Base-by-base conservation (phyloP, 2,888 invertebrate genomes). In the Agrochola circellaris region DNA sequence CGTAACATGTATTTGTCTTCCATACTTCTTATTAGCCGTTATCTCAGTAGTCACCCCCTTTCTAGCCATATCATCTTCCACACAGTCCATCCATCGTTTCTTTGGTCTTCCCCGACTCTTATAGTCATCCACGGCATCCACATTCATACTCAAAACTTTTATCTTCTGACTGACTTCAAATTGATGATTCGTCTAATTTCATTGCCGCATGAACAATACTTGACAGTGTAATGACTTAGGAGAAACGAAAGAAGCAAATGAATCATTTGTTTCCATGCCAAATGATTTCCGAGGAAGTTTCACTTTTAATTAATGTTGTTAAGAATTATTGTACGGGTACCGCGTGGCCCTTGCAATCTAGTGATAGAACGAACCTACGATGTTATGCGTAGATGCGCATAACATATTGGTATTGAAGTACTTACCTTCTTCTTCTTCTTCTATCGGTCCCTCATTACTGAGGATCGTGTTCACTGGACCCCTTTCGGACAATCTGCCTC, bases 201-300 rank as follows among this genome's bases (percentile, higher is more conserved):
- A 82, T 66, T 71, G 34, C 30, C 54, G 58, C 76, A 48, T 38
- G 42, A 23, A 72, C 74, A 67, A 81, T 75, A 51, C 60, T 56
- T 56, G 5, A 8, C 62, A 82, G 73, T 34, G 58, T 75, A 86
- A 81, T 67, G 77, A 82, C 83, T 77, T 86, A 77, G 61, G 11
- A 69, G 83, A 82, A 86, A 17, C 58, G 45, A 45, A 68, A 73
- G 72, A 73, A 81, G 61, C 48, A n/a, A 82, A 86, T 83, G 83
- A 78, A 68, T 74, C 87, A 74, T 78, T 79, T 62, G 75, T 83
- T 68, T 62, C 1, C 42, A 42, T 86, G 86, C 86, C 88, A 86
- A 88, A 75, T 34, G 67, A 20, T 71, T 86, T 86, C 84, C 66
- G 26, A 60, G 13, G 79, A 88, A 86, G 76, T 72, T 85, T 85